These are phyloP conservation scores for Sylvilagus bachmani DNA, from an alignment of 2,113 vertebrate species.

Conservation along the genomic window DNA sequence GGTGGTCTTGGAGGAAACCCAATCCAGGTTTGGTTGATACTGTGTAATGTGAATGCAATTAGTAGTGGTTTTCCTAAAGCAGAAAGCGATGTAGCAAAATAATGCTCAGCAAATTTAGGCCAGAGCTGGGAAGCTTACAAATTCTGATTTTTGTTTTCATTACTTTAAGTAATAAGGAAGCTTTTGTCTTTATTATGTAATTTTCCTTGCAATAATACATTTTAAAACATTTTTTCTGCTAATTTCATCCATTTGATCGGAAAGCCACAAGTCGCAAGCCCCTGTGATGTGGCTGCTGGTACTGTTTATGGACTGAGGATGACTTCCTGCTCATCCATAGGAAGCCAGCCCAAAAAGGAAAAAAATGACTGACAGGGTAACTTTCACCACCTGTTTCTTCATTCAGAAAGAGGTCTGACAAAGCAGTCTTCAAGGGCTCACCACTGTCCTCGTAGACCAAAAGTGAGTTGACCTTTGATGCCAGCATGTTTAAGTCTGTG, in stretches of 20 bases:
- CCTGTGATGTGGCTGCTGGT: conserved; percentile 67
- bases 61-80: conserved; percentile 88
- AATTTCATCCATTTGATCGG: conserved; percentile 78
- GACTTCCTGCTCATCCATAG: conserved; percentile 56
- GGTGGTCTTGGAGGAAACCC: conserved; percentile 95
- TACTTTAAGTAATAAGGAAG: conserved; percentile 69
- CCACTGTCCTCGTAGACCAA: background rate
- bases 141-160: conserved; percentile 73
- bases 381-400: conserved; percentile 24
- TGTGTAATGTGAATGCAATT: conserved; percentile 95
- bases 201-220: conserved; percentile 76
- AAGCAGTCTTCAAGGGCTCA: background rate
- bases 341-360: conserved; percentile 52
- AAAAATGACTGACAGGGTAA: background rate
- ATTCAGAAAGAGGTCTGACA: background rate
- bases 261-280: conserved; percentile 57
- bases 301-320: conserved; percentile 48
- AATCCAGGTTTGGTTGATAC: conserved; percentile 90
- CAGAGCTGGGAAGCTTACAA: conserved; percentile 66
- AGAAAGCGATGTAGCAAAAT: conserved; percentile 84
- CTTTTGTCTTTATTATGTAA: conserved; percentile 70
- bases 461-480: background rate
- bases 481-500: background rate
- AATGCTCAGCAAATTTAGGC: conserved; percentile 80
- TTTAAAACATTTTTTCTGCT: conserved; percentile 77